A percentile compares a stretch with the other conserved stretches of the same genome.
Conservation (phyloP, 2,888 invertebrate genomes). For the Phyllotreta cruciferae region DNA sequence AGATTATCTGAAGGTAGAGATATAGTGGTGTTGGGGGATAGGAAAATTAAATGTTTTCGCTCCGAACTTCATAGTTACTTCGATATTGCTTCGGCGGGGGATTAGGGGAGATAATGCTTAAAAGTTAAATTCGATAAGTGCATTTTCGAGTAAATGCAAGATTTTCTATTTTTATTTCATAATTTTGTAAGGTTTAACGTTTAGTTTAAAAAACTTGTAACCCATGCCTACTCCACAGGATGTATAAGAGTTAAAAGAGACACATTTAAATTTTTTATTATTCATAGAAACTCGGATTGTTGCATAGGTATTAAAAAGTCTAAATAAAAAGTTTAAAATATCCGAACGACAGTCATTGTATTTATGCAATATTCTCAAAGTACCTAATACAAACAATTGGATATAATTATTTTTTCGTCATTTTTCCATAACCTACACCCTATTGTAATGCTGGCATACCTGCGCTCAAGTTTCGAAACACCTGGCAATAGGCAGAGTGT, state of each 20-base stretch:
- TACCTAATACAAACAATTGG: constrained; percentile 15
- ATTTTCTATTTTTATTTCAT: no score
- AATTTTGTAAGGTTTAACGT: no score
- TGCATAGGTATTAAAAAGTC: neutral
- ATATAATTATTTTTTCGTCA: constrained; percentile 14
- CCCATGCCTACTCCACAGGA: no score
- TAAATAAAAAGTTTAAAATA: constrained; percentile 9
- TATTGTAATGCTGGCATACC: constrained; percentile 17
- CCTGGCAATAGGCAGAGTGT: constrained; percentile 17
- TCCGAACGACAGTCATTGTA: neutral
- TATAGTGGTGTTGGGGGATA: constrained; percentile 20
- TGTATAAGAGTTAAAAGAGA: no score
- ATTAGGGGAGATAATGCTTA: neutral
- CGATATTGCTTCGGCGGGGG: constrained; percentile 10
- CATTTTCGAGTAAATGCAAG: no score
- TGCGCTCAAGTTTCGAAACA: constrained; percentile 14
- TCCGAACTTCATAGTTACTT: constrained; percentile 15
- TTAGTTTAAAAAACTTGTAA: no score
- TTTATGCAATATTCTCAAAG: constrained; percentile 7
- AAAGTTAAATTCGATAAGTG: no score
- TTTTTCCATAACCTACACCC: constrained; percentile 16
- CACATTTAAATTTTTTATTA: no score
- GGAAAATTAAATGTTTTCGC: constrained; percentile 26
- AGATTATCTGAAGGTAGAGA: constrained; percentile 35
- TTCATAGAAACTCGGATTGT: no score